Evolutionary conservation across 2,113 vertebrate species (phyloP).

Genomic region (Pluvianellus socialis): DNA sequence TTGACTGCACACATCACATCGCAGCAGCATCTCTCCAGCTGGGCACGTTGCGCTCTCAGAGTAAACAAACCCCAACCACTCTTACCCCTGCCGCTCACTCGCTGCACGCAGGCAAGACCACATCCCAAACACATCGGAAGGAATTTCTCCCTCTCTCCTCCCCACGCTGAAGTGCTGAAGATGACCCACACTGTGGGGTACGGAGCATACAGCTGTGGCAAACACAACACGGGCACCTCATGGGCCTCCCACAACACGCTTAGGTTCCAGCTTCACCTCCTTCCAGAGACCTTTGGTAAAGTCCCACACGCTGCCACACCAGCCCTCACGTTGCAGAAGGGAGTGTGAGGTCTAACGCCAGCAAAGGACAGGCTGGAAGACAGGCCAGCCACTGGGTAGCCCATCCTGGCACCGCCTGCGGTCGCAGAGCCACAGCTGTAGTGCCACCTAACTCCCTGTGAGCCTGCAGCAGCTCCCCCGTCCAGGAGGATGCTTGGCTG

Average conservation of each 20-base stretch:
- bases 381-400: too few species aligned
- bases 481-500: background rate
- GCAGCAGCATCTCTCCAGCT: too few species aligned
- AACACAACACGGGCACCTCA: fast-evolving
- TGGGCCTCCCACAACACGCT: background rate
- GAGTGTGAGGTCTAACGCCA: fast-evolving
- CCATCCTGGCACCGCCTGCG: background rate
- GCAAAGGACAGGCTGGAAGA: background rate
- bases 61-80: too few species aligned
- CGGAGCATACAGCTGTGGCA: background rate
- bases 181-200: background rate
- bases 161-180: background rate
- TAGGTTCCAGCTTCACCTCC: background rate
- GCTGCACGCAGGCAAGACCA: background rate
- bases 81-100: too few species aligned
- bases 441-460: background rate
- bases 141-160: background rate
- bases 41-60: too few species aligned
- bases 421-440: background rate
- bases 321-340: fast-evolving
- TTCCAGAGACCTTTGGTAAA: background rate
- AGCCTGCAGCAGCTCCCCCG: background rate
- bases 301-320: background rate
- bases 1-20: too few species aligned
- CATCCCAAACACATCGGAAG: background rate